Conservation (phyloP, 2,113 vertebrate genomes). For the Mirounga angustirostris region DNA sequence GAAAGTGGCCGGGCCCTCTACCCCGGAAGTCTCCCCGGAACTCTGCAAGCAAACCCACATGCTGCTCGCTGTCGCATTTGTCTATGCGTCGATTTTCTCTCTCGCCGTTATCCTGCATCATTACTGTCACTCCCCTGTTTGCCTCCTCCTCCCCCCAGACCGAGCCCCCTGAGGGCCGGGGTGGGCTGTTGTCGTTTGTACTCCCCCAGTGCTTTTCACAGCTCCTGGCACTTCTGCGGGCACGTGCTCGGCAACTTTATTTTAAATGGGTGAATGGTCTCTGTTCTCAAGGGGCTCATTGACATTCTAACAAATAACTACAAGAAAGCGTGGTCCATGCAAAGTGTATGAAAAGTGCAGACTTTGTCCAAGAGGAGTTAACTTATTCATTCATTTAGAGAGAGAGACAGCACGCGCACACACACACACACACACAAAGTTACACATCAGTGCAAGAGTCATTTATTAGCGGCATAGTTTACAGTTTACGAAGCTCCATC, state of each 20-base stretch:
- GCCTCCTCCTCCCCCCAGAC: neutral
- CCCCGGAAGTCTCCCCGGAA: neutral
- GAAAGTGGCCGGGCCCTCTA: neutral
- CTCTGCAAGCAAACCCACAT: neutral
- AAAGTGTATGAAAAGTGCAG: neutral
- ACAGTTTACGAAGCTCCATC: neutral
- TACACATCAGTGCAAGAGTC: neutral
- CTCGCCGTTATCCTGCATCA: neutral
- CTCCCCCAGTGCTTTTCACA: neutral
- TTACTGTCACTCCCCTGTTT: neutral
- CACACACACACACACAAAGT: neutral
- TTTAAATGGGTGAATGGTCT: slow-evolving; percentile 20
- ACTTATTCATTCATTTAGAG: neutral
- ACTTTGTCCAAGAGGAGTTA: slow-evolving; percentile 28
- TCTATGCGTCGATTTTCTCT: neutral
- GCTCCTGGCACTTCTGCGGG: neutral
- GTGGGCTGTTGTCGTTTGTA: neutral
- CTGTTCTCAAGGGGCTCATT: slow-evolving; percentile 17
- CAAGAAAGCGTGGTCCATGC: neutral
- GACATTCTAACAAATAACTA: neutral
- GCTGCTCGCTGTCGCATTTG: neutral
- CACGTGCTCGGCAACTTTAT: neutral
- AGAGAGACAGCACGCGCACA: neutral
- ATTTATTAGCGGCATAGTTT: neutral
- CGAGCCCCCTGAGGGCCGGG: neutral